phyloP scores from a whole-genome alignment of 2,888 invertebrate genomes.

The Brachyptera risi region DNA sequence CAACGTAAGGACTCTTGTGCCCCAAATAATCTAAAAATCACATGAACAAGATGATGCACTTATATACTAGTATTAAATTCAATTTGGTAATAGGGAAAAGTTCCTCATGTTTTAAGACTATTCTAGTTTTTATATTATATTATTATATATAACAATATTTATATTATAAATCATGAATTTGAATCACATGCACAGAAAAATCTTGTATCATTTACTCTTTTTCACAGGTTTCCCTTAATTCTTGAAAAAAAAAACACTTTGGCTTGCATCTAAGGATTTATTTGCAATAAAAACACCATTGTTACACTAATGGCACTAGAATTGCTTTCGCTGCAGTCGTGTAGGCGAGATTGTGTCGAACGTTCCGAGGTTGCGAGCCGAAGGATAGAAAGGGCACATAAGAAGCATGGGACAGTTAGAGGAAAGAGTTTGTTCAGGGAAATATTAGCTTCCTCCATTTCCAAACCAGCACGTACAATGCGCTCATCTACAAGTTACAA shows the following conservation, averaged over 20 bases:
- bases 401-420: conserved; percentile 18
- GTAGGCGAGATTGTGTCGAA: not conserved
- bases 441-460: conserved; percentile 13
- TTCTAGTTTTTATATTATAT: conserved; percentile 33
- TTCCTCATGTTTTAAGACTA: conserved; percentile 33
- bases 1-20: conserved; percentile 35
- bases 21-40: conserved; percentile 43
- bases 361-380: conserved; percentile 16
- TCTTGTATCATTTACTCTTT: conserved; percentile 36
- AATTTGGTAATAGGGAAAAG: conserved; percentile 37
- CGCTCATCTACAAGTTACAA: not conserved
- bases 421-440: conserved; percentile 7
- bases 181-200: conserved; percentile 46
- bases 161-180: conserved; percentile 46
- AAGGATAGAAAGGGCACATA: conserved; percentile 10
- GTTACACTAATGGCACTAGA: conserved; percentile 53
- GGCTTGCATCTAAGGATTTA: conserved; percentile 51
- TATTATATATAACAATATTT: conserved; percentile 58
- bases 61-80: conserved; percentile 36
- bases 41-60: conserved; percentile 43
- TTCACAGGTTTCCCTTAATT: conserved; percentile 22
- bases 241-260: conserved; percentile 44
- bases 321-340: conserved; percentile 40
- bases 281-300: conserved; percentile 46
- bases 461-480: conserved; percentile 12